Evolutionary conservation across 2,888 invertebrate genomes (phyloP), one percentile per base, ranked within the genome.

Genomic region (Drosophila percnosoma): DNA sequence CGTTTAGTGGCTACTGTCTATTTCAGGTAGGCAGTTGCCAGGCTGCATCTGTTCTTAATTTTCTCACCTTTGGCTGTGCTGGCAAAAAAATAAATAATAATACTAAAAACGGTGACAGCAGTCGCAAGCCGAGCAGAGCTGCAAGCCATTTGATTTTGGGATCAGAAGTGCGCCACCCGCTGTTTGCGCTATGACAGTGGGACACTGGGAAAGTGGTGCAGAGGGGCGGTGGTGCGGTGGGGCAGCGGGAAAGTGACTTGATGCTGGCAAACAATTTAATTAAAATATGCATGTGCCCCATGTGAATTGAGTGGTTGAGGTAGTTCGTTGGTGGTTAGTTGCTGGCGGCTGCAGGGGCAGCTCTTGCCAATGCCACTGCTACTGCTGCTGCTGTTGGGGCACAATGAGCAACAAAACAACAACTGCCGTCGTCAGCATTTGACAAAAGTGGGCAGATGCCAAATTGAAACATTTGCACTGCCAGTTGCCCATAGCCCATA

Each of bases 391-490:
- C 31, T 61, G 40, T 40, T 31, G 21, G 34, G 40, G 45, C 38
- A 49, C 54, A 72, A 68, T 27, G 33, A 38, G 13, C 67, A 61
- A 15, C 62, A 63, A 45, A 78, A 86, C 72, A 78, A 67, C 80
- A 80, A 73, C 73, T 83, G 87, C 73, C 81, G 77, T 71, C 75
- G 66, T 75, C 80, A 77, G 73, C 78, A 76, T 76, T 76, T 78
- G 77, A 80, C 77, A 78, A 80, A 80, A 78, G 81, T 70, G 79
- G 79, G 88, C 75, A 85, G 83, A 85, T 75, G 80, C 82, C 87
- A 87, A 85, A 85, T 85, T 89, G 85, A 85, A 85, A 89, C 84
- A 85, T 89, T 85, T 77, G 68, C 78, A 67, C 60, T 78, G 78
- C 63, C 80, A 80, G 78, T 60, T 70, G 58, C 70, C 80, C 79